These are phyloP conservation scores for Deilephila porcellus DNA, from an alignment of 2,888 invertebrate species.

Conservation along the genomic window DNA sequence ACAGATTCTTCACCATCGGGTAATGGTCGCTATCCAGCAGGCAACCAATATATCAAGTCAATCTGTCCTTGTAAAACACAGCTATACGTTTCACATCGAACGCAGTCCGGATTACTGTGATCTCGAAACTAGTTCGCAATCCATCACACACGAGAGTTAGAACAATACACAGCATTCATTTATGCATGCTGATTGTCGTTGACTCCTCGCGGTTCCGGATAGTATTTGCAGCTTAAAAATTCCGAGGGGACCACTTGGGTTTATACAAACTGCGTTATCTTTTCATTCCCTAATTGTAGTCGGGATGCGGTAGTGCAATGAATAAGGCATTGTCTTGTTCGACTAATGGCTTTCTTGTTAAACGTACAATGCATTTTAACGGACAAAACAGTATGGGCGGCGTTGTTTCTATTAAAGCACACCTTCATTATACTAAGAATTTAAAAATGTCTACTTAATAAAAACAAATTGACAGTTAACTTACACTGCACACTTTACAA, in stretches of 20 bases:
- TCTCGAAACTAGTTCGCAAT: neutral
- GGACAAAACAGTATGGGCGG: no score
- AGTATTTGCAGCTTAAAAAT: conserved; percentile 10
- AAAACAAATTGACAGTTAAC: no score
- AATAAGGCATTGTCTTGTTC: conserved; percentile 20
- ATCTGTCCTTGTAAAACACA: neutral
- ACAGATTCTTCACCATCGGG: no score
- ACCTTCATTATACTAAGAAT: no score
- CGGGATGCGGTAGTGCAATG: conserved; percentile 7
- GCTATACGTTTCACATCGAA: neutral
- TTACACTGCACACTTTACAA: no score
- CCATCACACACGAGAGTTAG: neutral
- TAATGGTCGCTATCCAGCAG: no score
- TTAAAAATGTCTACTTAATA: no score
- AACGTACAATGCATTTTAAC: conserved; percentile 5
- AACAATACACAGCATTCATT: neutral
- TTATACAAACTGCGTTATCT: conserved; percentile 5
- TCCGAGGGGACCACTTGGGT: neutral
- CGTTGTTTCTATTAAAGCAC: no score
- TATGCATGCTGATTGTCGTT: neutral
- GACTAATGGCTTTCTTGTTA: conserved; percentile 14
- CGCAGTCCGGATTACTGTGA: neutral
- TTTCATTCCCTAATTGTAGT: conserved; percentile 13
- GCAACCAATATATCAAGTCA: neutral
- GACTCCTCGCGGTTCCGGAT: neutral